Evolutionary conservation across 2,113 vertebrate species (phyloP).

Genomic region (Ophthalmolycus amberensis): DNA sequence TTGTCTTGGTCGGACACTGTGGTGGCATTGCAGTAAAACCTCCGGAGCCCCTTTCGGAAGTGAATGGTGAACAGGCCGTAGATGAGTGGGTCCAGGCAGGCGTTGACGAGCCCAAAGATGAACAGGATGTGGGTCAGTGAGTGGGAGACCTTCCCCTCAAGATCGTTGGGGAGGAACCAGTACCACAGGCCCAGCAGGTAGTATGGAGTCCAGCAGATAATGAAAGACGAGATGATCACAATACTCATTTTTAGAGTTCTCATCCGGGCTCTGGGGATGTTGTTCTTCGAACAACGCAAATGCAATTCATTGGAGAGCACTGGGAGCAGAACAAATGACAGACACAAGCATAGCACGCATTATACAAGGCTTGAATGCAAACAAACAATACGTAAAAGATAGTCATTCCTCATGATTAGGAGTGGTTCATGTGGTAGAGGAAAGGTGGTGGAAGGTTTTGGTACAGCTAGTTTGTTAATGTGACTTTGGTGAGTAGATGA

Average conservation of each 20-base stretch:
- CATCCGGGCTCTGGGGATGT: conserved; percentile 85
- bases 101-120: conserved; percentile 82
- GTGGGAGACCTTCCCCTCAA: conserved; percentile 82
- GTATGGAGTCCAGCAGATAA: conserved; percentile 82
- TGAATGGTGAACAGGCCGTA: conserved; percentile 82
- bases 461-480: neutral
- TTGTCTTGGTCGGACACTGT: conserved; percentile 27
- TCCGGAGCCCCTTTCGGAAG: conserved; percentile 72
- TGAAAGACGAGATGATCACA: conserved; percentile 84
- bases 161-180: conserved; percentile 82
- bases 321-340: conserved; percentile 44
- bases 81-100: conserved; percentile 82
- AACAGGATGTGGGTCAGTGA: conserved; percentile 85
- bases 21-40: conserved; percentile 58
- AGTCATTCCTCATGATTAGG: too few relatives aligned
- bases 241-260: conserved; percentile 85
- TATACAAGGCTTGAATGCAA: neutral
- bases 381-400: neutral
- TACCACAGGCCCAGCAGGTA: conserved; percentile 85
- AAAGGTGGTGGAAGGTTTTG: neutral
- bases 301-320: conserved; percentile 78
- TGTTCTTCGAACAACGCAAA: conserved; percentile 84
- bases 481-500: neutral
- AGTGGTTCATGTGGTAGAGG: neutral
- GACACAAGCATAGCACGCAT: neutral